These are phyloP conservation scores for Eonycteris spelaea DNA, from an alignment of 2,113 vertebrate species.

Conservation along the genomic window DNA sequence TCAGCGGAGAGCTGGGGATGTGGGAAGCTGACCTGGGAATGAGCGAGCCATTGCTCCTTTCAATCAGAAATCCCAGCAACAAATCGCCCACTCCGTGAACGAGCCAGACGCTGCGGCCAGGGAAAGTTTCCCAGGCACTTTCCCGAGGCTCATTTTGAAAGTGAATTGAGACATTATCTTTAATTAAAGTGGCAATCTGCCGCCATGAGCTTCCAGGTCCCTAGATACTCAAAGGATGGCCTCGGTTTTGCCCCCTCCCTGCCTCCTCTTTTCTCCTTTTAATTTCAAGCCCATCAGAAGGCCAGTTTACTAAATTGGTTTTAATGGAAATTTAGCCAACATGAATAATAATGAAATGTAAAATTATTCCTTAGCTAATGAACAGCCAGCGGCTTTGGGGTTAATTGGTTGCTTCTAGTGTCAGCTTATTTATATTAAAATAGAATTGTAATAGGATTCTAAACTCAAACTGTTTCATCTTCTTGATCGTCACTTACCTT, in stretches of 20 bases:
- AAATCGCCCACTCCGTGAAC: not conserved
- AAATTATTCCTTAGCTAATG: slow-evolving; percentile 85
- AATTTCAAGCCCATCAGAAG: slow-evolving; percentile 83
- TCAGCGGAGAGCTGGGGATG: not conserved
- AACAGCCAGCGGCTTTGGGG: slow-evolving; percentile 84
- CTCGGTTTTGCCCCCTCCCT: slow-evolving; percentile 72
- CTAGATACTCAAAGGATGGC: slow-evolving; percentile 75
- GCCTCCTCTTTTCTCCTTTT: slow-evolving; percentile 78
- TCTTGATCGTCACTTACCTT: slow-evolving; percentile 26
- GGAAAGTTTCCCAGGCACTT: slow-evolving; percentile 22
- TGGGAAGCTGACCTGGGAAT: not conserved
- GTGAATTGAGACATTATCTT: slow-evolving; percentile 71
- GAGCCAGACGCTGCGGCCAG: slow-evolving; percentile 7
- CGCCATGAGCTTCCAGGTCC: slow-evolving; percentile 68
- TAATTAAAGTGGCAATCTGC: slow-evolving; percentile 82
- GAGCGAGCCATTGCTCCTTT: fast-evolving
- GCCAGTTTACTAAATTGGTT: slow-evolving; percentile 86
- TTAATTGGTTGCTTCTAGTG: slow-evolving; percentile 82
- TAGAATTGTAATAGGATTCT: slow-evolving; percentile 81
- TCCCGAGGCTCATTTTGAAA: slow-evolving; percentile 48
- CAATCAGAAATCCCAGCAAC: not conserved
- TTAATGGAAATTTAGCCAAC: slow-evolving; percentile 85
- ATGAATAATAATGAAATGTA: slow-evolving; percentile 85
- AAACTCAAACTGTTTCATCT: slow-evolving; percentile 72
- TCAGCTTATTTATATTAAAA: slow-evolving; percentile 82